Percentiles rank a stretch among this genome's conserved stretches.
Evolutionary conservation across 2,113 vertebrate genomes (phyloP).

Genomic region (Erythrolamprus reginae): DNA sequence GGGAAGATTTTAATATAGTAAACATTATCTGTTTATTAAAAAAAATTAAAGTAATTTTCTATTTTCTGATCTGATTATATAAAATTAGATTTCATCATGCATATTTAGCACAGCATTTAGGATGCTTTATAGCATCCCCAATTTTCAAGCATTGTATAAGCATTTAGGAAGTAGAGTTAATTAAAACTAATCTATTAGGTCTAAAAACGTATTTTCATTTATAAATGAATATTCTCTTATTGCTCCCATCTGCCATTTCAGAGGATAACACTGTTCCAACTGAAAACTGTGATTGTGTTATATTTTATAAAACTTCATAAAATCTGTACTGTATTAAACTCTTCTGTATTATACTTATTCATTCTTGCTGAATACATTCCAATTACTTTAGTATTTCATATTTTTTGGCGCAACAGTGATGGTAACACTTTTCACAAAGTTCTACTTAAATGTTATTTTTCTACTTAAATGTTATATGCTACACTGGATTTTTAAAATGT

Average conservation of each 20-base stretch:
- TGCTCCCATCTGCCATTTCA: neutral
- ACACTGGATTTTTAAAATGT: neutral
- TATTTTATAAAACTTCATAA: neutral
- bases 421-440: neutral
- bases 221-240: constrained; percentile 6
- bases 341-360: neutral
- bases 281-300: neutral
- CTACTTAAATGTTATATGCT: neutral
- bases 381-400: neutral
- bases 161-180: neutral
- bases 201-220: neutral
- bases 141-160: constrained; percentile 12
- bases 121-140: neutral
- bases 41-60: neutral
- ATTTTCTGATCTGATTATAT: neutral
- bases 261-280: neutral
- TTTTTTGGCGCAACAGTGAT: neutral
- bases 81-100: neutral
- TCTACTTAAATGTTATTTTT: neutral
- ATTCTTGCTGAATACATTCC: neutral
- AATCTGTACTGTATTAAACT: neutral
- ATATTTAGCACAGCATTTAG: neutral
- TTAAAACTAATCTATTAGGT: constrained; percentile 5
- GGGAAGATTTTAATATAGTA: neutral
- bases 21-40: neutral